Base-by-base conservation (phyloP, 1,140 invertebrate species). In the Heliconius hermathena region DNA sequence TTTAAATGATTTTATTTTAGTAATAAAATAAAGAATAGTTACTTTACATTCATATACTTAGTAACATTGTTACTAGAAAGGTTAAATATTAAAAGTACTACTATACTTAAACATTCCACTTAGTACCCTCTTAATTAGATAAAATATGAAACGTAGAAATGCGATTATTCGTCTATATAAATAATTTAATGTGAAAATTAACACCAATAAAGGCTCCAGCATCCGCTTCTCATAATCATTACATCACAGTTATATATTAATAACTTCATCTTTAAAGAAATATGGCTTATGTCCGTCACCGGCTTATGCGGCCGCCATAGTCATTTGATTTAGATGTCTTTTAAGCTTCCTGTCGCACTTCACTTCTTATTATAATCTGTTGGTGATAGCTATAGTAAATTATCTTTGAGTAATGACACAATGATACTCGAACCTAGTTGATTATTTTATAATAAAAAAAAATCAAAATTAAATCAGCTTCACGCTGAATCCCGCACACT, bases 281-380 rank as follows among this genome's bases (percentile, higher is more conserved):
- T 87, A 87, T 83, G 76, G 77, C 60, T 66, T 72, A 81, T 79
- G 77, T 83, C 72, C 72, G 78, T 84, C 81, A 81, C 77, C 83
- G 79, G 83, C 83, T 79, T 81, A 83, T 79, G 81, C 81, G 81
- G 84, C 79, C 66, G 79, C 38, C 22, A 66, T 84, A 80, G 80
- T 84, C 83, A 73, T 73, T 83, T 88, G 85, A 90, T 89, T 89
- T 87, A 90, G 80, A 88, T 88, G 83, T 88, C 80, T 81, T 83
- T 77, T 66, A 66, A 66, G 60, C 60, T 66, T 29, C 60, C 60
- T 66, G 22, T 66, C 60, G 2, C 9, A 3, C 26, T 66, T 29
- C 26, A 66, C 22, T 29, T 66, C 60, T 66, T 66, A 66, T 66
- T 66, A 66, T 26, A 66, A 66, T 66, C 60, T 66, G 60, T 66